Percentiles rank a stretch among this genome's conserved stretches.
phyloP scores from a whole-genome alignment of 2,113 vertebrate species.

The Rhabdomys dilectus region DNA sequence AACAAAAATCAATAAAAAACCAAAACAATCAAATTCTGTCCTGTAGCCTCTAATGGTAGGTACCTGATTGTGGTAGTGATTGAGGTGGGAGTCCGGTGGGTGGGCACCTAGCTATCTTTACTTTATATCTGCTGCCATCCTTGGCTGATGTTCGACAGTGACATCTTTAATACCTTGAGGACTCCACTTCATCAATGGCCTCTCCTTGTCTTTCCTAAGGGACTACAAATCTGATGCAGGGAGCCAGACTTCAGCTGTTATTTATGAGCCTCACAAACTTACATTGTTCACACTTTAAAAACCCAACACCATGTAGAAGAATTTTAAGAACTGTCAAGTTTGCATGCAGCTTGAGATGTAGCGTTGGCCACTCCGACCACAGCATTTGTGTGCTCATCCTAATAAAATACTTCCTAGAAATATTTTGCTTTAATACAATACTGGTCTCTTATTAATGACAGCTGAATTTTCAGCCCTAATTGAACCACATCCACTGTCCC shows the following conservation, averaged over 20 bases:
- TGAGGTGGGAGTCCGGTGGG: neutral
- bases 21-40: neutral
- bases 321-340: neutral
- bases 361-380: too few relatives aligned
- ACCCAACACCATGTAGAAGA: neutral
- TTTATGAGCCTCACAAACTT: neutral
- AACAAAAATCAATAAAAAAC: too few relatives aligned
- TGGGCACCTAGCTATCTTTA: neutral
- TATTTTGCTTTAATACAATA: neutral
- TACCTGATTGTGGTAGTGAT: too few relatives aligned
- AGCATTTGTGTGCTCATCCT: neutral
- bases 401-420: neutral
- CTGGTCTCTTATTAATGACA: neutral
- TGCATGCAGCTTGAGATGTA: neutral
- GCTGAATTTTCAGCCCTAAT: neutral
- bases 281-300: neutral
- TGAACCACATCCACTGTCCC: neutral
- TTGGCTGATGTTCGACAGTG: neutral
- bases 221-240: neutral
- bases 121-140: neutral
- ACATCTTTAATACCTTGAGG: neutral
- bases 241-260: neutral
- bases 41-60: neutral
- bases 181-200: neutral
- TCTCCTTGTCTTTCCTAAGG: neutral